Evolutionary conservation across 1,140 invertebrate genomes (phyloP), one percentile per base, ranked within the genome.

Genomic region (Scaptomyza hsui): DNA sequence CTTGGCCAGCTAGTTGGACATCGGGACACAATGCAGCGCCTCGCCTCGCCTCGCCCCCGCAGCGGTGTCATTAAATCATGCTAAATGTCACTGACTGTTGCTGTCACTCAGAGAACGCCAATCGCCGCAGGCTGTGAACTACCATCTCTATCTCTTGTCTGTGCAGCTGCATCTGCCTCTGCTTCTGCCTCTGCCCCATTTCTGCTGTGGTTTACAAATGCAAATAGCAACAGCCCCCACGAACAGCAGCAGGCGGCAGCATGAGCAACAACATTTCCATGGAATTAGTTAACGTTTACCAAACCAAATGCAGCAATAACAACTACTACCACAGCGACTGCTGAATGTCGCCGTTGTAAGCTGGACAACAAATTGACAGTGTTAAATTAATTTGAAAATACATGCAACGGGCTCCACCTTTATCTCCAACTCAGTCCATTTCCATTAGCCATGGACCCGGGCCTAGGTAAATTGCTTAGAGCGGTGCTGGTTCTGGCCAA

Each of bases 381-480:
- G 82, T 88, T 88, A 82, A 88, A 88, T 88, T 88, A 88, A 88
- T 88, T 88, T 88, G 82, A 88, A 88, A 88, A 82, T 88, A 78
- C 78, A 88, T 88, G 63, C 57, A 76, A 75, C 72, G 71, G 71
- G 64, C 21, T 60, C 44, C 73, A 63, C 44, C 60, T 69, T 13
- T 59, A 32, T 32, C 37, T 44, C 24, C 65, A 61, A 47, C 53
- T 18, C 21, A 29, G 26, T 51, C 55, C 59, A 57, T 59, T 63
- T 37, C 39, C 48, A 85, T 68, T 63, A 72, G n/a, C 52, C 41
- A 12, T 39, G 37, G 41, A 12, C 61, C n/a, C n/a, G 52, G 37
- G 32, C 53, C 68, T 77, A 81, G 64, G 71, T 68, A 57, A 48
- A 74, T 26, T 26, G 47, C 59, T 35, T 32, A 26, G 47, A 32